A percentile compares a stretch with the other conserved stretches of the same genome.
Conservation (phyloP, 2,888 invertebrate genomes). For the Andrena haemorrhoa region DNA sequence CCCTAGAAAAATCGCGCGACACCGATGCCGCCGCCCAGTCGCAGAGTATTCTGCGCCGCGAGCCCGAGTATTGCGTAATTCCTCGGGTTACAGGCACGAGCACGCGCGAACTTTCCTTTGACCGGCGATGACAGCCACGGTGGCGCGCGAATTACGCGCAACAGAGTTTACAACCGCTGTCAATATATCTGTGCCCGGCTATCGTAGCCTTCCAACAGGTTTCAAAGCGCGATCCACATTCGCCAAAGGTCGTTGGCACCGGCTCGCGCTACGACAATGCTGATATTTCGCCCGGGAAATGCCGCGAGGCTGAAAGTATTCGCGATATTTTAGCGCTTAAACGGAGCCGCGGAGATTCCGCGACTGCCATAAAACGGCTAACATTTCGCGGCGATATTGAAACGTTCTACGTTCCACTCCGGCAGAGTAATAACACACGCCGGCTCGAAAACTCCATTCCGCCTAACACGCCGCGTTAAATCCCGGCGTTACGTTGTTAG, state of each 20-base stretch:
- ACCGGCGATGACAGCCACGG: conserved; percentile 25
- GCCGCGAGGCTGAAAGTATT: conserved; percentile 46
- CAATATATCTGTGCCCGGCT: conserved; percentile 50
- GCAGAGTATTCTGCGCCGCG: not conserved
- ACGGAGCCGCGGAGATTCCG: conserved; percentile 46
- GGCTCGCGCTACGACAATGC: conserved; percentile 60
- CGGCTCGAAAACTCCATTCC: not conserved
- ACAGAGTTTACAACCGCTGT: conserved; percentile 52
- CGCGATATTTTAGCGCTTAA: conserved; percentile 65
- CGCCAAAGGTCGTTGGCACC: conserved; percentile 63
- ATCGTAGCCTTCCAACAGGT: conserved; percentile 66
- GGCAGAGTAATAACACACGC: conserved; percentile 44
- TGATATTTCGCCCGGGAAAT: conserved; percentile 45
- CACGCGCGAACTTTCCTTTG: not conserved
- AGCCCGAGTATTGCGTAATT: not conserved
- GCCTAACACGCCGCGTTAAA: too few relatives aligned
- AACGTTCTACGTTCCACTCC: conserved; percentile 52
- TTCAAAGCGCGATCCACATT: conserved; percentile 60
- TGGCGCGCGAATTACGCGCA: conserved; percentile 43
- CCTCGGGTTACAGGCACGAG: not conserved
- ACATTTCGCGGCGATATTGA: conserved; percentile 63
- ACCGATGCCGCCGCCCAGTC: not conserved
- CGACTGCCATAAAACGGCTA: conserved; percentile 59
- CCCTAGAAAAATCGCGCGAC: not conserved
- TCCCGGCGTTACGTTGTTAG: too few relatives aligned